These are phyloP conservation scores for Pterocles gutturalis DNA, from an alignment of 2,113 vertebrate species.

Conservation along the genomic window DNA sequence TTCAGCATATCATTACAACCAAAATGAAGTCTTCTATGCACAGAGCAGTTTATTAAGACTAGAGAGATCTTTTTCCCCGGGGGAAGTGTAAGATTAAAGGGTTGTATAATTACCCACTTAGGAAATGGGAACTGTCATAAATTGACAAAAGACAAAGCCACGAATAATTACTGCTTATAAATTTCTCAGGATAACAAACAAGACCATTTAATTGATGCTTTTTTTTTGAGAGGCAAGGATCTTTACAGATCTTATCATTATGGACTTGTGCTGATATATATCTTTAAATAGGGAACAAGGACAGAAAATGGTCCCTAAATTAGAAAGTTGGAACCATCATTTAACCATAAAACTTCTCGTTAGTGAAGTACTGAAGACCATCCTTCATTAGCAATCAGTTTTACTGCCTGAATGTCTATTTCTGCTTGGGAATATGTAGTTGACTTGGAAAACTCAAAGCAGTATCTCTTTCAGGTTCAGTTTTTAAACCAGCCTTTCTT, in stretches of 20 bases:
- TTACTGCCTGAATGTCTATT: not conserved
- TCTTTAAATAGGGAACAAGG: not conserved
- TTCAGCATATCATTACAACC: not conserved
- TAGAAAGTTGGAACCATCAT: not conserved
- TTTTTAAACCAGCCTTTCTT: constrained; percentile 7
- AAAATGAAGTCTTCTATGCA: not conserved
- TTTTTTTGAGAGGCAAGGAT: not conserved
- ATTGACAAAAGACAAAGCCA: constrained; percentile 26
- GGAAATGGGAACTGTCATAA: constrained; percentile 21
- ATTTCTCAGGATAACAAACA: constrained; percentile 35
- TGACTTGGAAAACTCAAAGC: not conserved
- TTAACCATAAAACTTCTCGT: not conserved
- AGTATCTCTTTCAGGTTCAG: not conserved
- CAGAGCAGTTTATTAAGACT: not conserved
- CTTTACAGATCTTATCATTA: not conserved
- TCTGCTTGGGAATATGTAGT: not conserved
- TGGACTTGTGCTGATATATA: not conserved
- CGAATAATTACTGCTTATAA: constrained; percentile 36
- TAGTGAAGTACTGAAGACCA: not conserved
- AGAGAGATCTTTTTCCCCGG: not conserved
- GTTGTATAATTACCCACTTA: constrained; percentile 26
- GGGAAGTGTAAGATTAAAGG: constrained; percentile 27
- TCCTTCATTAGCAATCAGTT: not conserved
- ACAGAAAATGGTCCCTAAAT: not conserved
- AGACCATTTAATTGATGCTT: not conserved